phyloP scores from a whole-genome alignment of 1,140 invertebrate genomes.

The Pogonomyrmex californicus region DNA sequence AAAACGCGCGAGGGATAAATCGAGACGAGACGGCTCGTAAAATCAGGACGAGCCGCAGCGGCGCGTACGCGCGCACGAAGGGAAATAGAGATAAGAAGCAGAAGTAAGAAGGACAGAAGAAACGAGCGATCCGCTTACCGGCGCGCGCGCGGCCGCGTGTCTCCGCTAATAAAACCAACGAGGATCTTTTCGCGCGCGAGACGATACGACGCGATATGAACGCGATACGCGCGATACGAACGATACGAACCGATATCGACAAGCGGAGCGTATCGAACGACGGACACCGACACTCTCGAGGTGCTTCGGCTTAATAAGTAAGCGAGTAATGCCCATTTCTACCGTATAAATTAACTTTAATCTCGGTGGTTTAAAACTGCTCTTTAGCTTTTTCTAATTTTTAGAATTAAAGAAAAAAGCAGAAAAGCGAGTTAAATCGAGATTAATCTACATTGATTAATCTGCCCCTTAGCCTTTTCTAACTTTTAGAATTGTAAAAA shows the following conservation, averaged over 20 bases:
- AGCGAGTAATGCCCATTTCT: too few species aligned
- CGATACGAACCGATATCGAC: conserved; percentile 18
- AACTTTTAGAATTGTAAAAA: too few species aligned
- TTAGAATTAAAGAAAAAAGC: too few species aligned
- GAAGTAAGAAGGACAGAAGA: not conserved
- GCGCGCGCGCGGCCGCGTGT: not conserved
- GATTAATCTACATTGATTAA: too few species aligned
- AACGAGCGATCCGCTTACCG: conserved; percentile 14
- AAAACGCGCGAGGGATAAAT: conserved; percentile 2
- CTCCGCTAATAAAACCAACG: conserved; percentile 44
- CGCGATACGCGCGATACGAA: conserved; percentile 28
- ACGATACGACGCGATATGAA: conserved; percentile 18
- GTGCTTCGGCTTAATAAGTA: not conserved
- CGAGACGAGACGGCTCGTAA: conserved; percentile 47
- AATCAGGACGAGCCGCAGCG: conserved; percentile 45
- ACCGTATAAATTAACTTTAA: too few species aligned
- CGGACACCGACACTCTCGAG: conserved; percentile 4
- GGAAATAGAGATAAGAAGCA: not conserved
- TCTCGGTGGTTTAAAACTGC: too few species aligned
- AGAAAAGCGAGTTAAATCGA: too few species aligned
- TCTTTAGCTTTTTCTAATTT: too few species aligned
- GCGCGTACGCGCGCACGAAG: not conserved
- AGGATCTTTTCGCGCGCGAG: not conserved
- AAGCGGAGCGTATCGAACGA: not conserved
- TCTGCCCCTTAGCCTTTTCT: too few species aligned